Conservation (phyloP, 2,888 invertebrate species). For the Eupithecia abbreviata region DNA sequence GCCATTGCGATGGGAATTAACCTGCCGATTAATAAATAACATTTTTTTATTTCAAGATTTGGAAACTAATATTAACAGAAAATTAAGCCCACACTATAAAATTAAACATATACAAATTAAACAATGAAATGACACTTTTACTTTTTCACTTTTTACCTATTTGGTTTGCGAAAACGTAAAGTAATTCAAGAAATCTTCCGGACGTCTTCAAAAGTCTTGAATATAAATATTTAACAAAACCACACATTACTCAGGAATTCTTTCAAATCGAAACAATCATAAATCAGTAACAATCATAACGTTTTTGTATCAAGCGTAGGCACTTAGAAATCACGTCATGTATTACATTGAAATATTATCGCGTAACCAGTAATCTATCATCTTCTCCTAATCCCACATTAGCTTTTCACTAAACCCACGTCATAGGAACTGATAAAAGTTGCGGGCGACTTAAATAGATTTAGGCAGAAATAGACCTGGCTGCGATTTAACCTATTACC, state of each 20-base stretch:
- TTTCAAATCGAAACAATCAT: background rate
- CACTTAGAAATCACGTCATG: background rate
- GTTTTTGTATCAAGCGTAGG: background rate
- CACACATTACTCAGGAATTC: background rate
- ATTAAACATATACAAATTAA: no score
- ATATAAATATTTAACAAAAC: background rate
- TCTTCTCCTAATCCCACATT: background rate
- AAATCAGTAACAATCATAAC: background rate
- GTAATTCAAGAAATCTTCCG: no score
- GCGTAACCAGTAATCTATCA: background rate
- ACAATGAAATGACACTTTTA: no score
- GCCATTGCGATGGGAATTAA: background rate
- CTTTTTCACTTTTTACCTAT: no score
- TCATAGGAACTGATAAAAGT: slow-evolving; percentile 11
- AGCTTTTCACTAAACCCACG: slow-evolving; percentile 6
- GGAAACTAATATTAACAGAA: no score
- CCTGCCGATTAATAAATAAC: background rate
- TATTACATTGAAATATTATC: background rate
- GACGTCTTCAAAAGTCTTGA: background rate
- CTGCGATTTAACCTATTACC: slow-evolving; percentile 2
- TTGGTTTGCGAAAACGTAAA: no score
- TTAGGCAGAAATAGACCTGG: slow-evolving; percentile 18
- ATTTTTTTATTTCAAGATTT: no score
- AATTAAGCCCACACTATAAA: no score
- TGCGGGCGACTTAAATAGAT: slow-evolving; percentile 24